These are phyloP conservation scores for Regulus satrapa DNA, from an alignment of 2,113 vertebrate species.

Conservation along the genomic window DNA sequence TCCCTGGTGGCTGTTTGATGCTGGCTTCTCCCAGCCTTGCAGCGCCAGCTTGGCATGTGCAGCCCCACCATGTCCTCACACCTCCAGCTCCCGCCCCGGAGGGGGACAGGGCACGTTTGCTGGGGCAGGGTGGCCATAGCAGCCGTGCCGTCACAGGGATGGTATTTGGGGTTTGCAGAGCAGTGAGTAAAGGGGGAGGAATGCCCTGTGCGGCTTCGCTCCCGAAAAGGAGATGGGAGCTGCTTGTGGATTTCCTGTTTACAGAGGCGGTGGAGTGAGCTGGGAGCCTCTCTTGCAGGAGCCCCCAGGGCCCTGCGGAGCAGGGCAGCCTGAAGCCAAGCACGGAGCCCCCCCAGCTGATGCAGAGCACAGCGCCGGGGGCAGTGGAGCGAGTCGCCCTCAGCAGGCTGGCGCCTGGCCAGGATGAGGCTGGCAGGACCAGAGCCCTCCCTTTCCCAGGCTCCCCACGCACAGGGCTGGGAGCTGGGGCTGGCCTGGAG, in stretches of 20 bases:
- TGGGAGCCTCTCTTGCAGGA: not conserved
- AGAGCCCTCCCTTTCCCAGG: not conserved
- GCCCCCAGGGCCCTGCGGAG: not conserved
- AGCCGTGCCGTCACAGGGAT: fast-evolving
- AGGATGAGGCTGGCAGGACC: not conserved
- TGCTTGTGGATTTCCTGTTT: slow-evolving; percentile 57
- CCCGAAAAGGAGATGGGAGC: slow-evolving; percentile 26
- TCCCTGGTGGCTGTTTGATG: too few species aligned
- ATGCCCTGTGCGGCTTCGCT: not conserved
- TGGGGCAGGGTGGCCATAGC: not conserved
- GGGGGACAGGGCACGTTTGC: fast-evolving
- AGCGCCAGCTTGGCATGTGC: not conserved
- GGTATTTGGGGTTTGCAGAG: slow-evolving; percentile 32
- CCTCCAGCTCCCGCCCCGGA: not conserved
- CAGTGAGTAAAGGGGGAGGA: slow-evolving; percentile 50
- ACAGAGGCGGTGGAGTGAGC: not conserved
- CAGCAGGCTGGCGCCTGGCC: fast-evolving
- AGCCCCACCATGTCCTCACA: not conserved
- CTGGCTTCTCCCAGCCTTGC: not conserved
- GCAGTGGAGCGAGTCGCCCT: not conserved
- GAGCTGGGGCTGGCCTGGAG: not conserved
- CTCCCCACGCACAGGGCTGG: not conserved
- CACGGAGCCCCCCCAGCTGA: not conserved
- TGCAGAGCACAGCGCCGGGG: not conserved
- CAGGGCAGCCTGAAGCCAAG: not conserved